Evolutionary conservation across 2,888 invertebrate species (phyloP).

Genomic region (Catocala sponsa): DNA sequence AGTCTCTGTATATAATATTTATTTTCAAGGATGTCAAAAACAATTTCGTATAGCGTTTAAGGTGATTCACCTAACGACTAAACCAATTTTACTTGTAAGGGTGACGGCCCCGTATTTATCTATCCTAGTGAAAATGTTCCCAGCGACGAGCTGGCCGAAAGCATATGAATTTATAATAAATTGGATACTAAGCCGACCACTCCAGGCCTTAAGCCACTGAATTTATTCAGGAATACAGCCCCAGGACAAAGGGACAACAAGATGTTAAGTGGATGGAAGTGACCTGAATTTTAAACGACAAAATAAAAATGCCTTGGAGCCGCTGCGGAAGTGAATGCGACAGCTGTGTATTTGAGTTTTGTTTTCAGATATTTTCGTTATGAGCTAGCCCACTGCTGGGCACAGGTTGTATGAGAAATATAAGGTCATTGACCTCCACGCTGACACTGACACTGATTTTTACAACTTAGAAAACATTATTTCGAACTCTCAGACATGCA

Average conservation of each 20-base stretch:
- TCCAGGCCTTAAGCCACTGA: constrained; percentile 45
- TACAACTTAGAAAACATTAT: no score
- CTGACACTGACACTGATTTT: no score
- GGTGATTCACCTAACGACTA: neutral
- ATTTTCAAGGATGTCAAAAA: constrained; percentile 10
- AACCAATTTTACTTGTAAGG: constrained; percentile 9
- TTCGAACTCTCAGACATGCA: no score
- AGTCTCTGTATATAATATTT: no score
- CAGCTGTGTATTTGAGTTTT: no score
- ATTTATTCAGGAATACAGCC: constrained; percentile 59
- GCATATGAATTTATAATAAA: constrained; percentile 71
- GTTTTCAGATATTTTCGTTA: no score
- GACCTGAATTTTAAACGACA: neutral
- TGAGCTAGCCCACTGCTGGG: no score
- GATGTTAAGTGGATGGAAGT: constrained; percentile 30
- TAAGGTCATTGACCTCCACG: no score
- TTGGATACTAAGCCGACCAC: constrained; percentile 57
- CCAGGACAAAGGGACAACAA: constrained; percentile 30
- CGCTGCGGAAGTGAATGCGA: no score
- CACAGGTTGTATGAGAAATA: no score
- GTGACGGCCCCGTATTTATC: constrained; percentile 21
- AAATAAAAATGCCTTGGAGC: neutral
- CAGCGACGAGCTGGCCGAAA: constrained; percentile 37
- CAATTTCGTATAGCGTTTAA: neutral
- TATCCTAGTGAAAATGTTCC: constrained; percentile 17